Base-by-base conservation (phyloP, 1,140 invertebrate genomes). In the Lerema accius region DNA sequence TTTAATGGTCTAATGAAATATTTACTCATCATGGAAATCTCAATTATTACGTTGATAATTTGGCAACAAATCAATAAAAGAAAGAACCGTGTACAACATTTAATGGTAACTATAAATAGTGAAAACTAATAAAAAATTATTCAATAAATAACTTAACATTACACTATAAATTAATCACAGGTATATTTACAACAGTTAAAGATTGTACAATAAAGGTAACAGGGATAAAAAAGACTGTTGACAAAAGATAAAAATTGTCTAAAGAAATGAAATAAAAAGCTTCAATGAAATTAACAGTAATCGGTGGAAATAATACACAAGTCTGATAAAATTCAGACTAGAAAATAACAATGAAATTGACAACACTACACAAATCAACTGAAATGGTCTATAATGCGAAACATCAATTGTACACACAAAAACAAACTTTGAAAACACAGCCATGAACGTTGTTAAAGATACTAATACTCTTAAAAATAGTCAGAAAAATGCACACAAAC, bases 101-200 rank as follows among this genome's bases (percentile, higher is more conserved):
- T 69, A 79, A 72, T 85, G 82, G 82, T 85, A 85, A 85, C 82
- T 81, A 82, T 61, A 67, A 63, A 72, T 58, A 65, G 55, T 58
- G 55, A 58, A 46, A 23, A 46, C 49, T 65, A 61, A 73, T 63
- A 63, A 63, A n/a, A 72, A 76, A 73, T 68, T 70, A 72, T 70
- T 64, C 62, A 74, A 71, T 76, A 76, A 67, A 73, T 78, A 73
- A 76, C 65, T 70, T 74, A 64, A 66, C 58, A 75, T 61, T 63
- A 67, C 50, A 60, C 45, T 63, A 61, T 46, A 62, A 40, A 46
- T 46, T 59, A 61, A 67, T 51, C 35, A 69, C 51, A 14, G 69
- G 60, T 65, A 71, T 84, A 87, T 87, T 79, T 87, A 87, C 84
- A 87, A 84, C 55, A 82, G 79, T 46, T 73, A 69, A 43, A 56